These are phyloP conservation scores for Dinoponera quadriceps DNA, from an alignment of 1,140 invertebrate species.

Conservation along the genomic window DNA sequence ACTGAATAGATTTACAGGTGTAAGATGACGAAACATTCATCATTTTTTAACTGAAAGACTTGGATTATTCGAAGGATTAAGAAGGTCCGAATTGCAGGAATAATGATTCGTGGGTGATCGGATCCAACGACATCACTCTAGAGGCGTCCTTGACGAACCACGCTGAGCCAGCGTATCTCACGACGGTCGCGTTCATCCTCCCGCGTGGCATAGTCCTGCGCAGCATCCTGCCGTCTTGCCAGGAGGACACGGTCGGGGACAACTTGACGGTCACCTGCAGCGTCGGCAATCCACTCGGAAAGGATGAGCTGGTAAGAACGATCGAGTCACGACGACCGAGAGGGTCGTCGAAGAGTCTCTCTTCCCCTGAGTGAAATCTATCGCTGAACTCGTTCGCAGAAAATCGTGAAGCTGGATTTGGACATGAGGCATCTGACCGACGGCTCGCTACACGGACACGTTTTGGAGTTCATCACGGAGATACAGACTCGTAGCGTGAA, in stretches of 20 bases:
- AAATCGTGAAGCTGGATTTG: slow-evolving; percentile 78
- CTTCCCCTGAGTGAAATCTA: not conserved
- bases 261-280: slow-evolving; percentile 70
- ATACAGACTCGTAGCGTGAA: slow-evolving; percentile 82
- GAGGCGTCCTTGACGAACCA: slow-evolving; percentile 77
- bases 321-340: too few relatives aligned
- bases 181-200: slow-evolving; percentile 73
- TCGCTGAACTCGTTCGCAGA: slow-evolving; percentile 64
- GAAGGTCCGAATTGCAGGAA: slow-evolving; percentile 56
- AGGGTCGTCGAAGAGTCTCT: not conserved
- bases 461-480: slow-evolving; percentile 75
- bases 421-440: slow-evolving; percentile 80
- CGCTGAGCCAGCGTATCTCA: slow-evolving; percentile 82
- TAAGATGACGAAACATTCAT: too few relatives aligned
- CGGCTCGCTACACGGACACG: slow-evolving; percentile 61
- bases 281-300: slow-evolving; percentile 75
- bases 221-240: slow-evolving; percentile 81
- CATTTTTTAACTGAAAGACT: too few relatives aligned
- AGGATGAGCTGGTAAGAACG: slow-evolving; percentile 61
- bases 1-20: too few relatives aligned
- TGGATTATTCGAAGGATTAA: too few relatives aligned
- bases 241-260: slow-evolving; percentile 66
- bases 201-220: slow-evolving; percentile 75
- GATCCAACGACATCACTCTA: slow-evolving; percentile 79
- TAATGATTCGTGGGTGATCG: slow-evolving; percentile 79